Conservation (phyloP, 2,113 vertebrate genomes). For the Strix uralensis region DNA sequence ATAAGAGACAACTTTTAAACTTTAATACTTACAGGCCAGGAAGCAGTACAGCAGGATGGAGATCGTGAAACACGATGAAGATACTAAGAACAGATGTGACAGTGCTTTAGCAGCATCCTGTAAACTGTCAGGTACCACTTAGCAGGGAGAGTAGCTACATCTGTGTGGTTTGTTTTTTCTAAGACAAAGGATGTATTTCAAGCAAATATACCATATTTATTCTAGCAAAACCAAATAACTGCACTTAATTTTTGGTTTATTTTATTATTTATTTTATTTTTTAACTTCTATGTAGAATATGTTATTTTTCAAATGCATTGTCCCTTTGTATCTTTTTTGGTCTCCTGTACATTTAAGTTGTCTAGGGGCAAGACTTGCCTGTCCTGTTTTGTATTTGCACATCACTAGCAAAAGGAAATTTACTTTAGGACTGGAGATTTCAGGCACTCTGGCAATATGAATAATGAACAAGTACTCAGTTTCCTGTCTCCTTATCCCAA, state of each 20-base stretch:
- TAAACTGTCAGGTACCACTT: neutral
- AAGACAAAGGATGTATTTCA: neutral
- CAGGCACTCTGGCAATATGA: neutral
- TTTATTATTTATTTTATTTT: neutral
- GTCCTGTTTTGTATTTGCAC: neutral
- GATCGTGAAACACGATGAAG: neutral
- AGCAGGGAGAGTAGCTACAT: neutral
- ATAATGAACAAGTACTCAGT: neutral
- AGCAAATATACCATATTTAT: neutral
- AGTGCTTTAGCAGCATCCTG: neutral
- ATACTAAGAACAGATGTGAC: neutral
- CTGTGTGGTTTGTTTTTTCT: neutral
- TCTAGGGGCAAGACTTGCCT: neutral
- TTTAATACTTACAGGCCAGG: neutral
- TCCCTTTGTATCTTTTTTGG: neutral
- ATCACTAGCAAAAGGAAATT: neutral
- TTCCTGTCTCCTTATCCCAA: neutral
- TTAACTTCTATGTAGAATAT: neutral
- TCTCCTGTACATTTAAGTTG: neutral
- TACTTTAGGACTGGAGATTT: neutral
- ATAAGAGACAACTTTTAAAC: neutral
- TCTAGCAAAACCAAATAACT: neutral
- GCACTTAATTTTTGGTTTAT: neutral
- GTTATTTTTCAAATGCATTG: neutral
- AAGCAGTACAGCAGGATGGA: neutral